Percentiles rank a stretch among this genome's conserved stretches.
These are phyloP conservation scores for Strigamia transsilvanica DNA, from an alignment of 2,888 invertebrate genomes.

Conservation along the genomic window DNA sequence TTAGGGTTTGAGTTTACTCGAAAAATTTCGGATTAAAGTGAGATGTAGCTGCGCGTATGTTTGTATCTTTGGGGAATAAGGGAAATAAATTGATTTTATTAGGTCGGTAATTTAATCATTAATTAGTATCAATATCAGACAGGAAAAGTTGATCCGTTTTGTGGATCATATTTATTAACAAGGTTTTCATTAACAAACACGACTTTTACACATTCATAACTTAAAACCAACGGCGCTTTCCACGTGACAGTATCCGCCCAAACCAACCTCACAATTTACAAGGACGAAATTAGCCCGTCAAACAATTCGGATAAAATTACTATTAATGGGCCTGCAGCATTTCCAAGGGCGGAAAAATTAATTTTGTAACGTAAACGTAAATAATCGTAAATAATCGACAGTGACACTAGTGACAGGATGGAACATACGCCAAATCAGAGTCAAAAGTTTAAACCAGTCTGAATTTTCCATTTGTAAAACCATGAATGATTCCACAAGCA, in stretches of 20 bases:
- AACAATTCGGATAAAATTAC: background rate
- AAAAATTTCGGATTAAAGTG: conserved; percentile 29
- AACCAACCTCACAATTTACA: conserved; percentile 28
- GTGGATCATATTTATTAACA: background rate
- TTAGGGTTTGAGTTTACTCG: background rate
- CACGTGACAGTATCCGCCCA: conserved; percentile 23
- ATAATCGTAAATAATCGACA: background rate
- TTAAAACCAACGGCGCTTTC: conserved; percentile 27
- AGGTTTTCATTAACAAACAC: conserved; percentile 40
- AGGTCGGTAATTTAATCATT: background rate
- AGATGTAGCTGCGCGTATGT: background rate
- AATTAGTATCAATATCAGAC: background rate
- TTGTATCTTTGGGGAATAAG: background rate
- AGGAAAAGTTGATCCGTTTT: background rate
- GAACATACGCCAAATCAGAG: too few species aligned
- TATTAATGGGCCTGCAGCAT: background rate
- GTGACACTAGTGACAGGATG: too few species aligned
- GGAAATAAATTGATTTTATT: background rate
- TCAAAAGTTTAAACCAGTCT: too few species aligned
- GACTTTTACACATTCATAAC: conserved; percentile 11
- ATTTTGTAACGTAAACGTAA: background rate
- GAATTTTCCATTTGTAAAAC: too few species aligned
- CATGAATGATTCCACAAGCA: too few species aligned
- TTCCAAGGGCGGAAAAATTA: conserved; percentile 2
- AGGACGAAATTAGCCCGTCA: conserved; percentile 33